Evolutionary conservation across 2,113 vertebrate genomes (phyloP).

Genomic region (Elgaria multicarinata): DNA sequence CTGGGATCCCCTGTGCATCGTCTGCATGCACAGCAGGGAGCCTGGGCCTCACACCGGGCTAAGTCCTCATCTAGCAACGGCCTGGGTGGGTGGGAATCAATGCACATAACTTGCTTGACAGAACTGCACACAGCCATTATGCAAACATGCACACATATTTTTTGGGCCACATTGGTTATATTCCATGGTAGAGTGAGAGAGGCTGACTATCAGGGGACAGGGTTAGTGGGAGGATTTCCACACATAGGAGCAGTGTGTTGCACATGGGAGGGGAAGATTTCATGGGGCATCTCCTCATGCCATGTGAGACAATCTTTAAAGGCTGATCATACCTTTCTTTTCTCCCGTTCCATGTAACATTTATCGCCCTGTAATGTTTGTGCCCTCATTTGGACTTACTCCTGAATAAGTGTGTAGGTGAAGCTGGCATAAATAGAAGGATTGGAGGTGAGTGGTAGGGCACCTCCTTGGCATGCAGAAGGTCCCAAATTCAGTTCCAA

Average conservation of each 20-base stretch:
- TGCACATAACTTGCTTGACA: not conserved
- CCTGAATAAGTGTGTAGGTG: no score
- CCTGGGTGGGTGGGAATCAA: not conserved
- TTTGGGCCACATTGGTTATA: not conserved
- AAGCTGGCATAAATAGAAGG: no score
- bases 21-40: no score
- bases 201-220: no score
- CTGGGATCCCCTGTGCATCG: no score
- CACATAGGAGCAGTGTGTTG: not conserved
- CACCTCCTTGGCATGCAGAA: no score
- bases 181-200: not conserved
- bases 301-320: not conserved
- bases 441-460: no score
- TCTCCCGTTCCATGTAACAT: not conserved
- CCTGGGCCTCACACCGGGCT: no score
- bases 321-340: no score
- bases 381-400: not conserved
- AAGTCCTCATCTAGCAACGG: no score
- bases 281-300: no score
- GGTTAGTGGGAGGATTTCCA: not conserved
- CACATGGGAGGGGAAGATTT: not conserved
- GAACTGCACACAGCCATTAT: not conserved
- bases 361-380: not conserved
- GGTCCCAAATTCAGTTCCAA: no score
- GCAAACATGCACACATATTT: accelerated